Evolutionary conservation across 2,797 vertebrate genomes (phyloP), one percentile per base, ranked within the genome.

Genomic region (Pseudochirops cupreus): DNA sequence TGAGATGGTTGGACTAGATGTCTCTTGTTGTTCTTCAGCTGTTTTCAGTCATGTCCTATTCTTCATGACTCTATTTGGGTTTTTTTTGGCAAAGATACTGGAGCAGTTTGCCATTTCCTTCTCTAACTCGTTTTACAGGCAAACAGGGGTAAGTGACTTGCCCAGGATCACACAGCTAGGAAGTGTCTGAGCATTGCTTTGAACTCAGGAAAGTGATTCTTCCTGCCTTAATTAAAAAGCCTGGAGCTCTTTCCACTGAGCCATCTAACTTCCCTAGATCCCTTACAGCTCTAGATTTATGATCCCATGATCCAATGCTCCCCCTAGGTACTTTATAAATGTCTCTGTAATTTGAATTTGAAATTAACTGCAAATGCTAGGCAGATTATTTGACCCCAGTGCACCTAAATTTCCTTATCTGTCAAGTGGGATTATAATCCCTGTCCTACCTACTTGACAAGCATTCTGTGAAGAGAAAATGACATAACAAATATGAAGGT

Each of bases 381-480:
- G 55, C 46, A 96, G 67, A 18, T 56, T 55, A 82, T 11, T 91
- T 87, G 74, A 87, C 74, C 39, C 21, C 55, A 93, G 92, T 39
- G 29, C 39, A 87, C 21, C 59, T 74, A n/a, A 28, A 31, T 58
- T 95, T 95, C 57, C 31, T 94, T 4, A 56, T 93, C 91, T 82
- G 3, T 93, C 90, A 87, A 46, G 26, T 29, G 18, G 21, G 62
- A 92, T 50, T 90, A 39, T 6, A 92, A 26, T 5, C 6, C 13
- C 50, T 31, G 0, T 9, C 89, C 53, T 58, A 13, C 33, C 39
- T 87, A 55, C 3, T 26, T 39, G 7, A 87, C 39, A 87, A 87
- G 39, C 74, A 87, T 50, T 87, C 39, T 87, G 74, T 87, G 52
- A n/a, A 62, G 13, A 24, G 0, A 55, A 91, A 46, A 14, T 9